Evolutionary conservation across 2,113 vertebrate species (phyloP), one percentile per base, ranked within the genome.

Genomic region (Aptenodytes forsteri): DNA sequence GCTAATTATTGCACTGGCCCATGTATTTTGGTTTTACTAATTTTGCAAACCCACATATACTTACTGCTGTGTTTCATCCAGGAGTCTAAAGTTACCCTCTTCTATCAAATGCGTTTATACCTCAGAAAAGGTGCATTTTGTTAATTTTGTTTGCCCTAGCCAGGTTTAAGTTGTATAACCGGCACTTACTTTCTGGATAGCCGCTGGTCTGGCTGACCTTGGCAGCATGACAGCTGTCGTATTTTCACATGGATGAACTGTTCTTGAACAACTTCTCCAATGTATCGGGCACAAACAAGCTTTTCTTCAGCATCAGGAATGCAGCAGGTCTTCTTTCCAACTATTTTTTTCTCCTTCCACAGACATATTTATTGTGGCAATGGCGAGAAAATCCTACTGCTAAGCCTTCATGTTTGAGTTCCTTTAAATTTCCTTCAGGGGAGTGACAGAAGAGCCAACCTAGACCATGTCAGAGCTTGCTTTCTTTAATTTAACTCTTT

Each of bases 191-290:
- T 62, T 69, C 71, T 91, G 83, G 54, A 73, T 49, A 87, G 89
- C 84, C 52, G 52, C 88, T 95, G 89, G 83, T 95, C 94, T 95
- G 70, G 73, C 83, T 93, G 97, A 93, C 91, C 89, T 95, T 97
- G 98, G 97, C 97, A 96, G 90, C 73, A 61, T 47, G 85, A 76
- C 76, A 82, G 72, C 96, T 97, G 95, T 94, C 90, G 7, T 97
- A 93, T 96, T 98, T 98, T 98, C 96, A 90, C 95, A 97, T 96
- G 97, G 96, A 97, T 98, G 96, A 97, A 96, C 95, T 94, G 97
- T 97, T 90, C 96, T 95, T 95, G 91, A 96, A 92, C 91, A 97
- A 90, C 73, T 94, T 90, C 94, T 97, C 97, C 97, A 98, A 94
- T 97, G 95, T 98, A 83, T 81, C 6, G 25, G 94, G 94, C 96